Percentiles rank a stretch among this genome's conserved stretches.
Conservation (phyloP, 2,113 vertebrate genomes). For the Campylomormyrus numenius region DNA sequence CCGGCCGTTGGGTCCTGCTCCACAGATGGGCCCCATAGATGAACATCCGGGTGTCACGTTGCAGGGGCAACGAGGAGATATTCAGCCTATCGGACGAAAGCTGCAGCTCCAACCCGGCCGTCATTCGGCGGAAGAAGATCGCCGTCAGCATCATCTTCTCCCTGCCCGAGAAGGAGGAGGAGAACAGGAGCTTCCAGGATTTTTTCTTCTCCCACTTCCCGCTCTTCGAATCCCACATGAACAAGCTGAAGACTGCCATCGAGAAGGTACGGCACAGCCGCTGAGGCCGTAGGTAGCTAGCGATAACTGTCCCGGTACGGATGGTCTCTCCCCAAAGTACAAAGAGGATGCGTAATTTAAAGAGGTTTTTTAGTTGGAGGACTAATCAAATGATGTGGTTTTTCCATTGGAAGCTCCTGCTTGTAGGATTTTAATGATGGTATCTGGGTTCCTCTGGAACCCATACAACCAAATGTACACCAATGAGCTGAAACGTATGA, state of each 20-base stretch:
- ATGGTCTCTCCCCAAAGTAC: background rate
- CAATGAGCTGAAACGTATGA: background rate
- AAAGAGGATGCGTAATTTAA: background rate
- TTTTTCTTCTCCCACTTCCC: constrained; percentile 87
- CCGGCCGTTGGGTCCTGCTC: background rate
- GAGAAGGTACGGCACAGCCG: constrained; percentile 66
- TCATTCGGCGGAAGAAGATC: constrained; percentile 74
- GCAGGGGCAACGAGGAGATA: constrained; percentile 73
- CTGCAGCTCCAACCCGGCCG: constrained; percentile 69
- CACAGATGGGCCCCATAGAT: background rate
- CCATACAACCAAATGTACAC: background rate
- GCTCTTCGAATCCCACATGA: constrained; percentile 80
- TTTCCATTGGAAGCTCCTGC: background rate
- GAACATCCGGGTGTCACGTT: constrained; percentile 10
- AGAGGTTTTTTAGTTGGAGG: background rate
- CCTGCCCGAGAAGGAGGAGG: constrained; percentile 70
- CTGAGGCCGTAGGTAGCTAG: background rate
- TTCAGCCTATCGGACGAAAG: constrained; percentile 79
- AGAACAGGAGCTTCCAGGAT: constrained; percentile 72
- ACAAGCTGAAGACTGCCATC: constrained; percentile 76
- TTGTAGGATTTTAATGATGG: background rate
- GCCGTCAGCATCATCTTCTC: constrained; percentile 78
- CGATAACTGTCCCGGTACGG: background rate
- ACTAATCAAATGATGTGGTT: background rate
- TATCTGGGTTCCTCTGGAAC: background rate